These are phyloP conservation scores for Diarsia dahlii DNA, from an alignment of 2,888 invertebrate species.

Conservation along the genomic window DNA sequence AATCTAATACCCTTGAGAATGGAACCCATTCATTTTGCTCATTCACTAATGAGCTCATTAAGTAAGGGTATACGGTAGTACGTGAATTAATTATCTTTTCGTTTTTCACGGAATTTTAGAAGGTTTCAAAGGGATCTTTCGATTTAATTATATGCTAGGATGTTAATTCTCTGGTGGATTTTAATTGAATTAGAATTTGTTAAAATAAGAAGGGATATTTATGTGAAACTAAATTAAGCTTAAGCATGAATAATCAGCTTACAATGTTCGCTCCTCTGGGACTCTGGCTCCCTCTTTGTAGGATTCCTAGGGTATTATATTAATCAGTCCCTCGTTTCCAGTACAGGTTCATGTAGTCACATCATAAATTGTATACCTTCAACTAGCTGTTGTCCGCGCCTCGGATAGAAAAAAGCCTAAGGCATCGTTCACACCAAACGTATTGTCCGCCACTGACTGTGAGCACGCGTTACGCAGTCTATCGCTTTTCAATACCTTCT, in stretches of 20 bases:
- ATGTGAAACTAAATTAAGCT: not conserved
- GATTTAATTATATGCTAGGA: constrained; percentile 15
- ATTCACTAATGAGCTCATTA: constrained; percentile 55
- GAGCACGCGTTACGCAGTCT: too few relatives aligned
- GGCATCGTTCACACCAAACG: too few relatives aligned
- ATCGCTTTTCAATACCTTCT: too few relatives aligned
- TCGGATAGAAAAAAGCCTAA: not conserved
- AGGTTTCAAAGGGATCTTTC: constrained; percentile 13
- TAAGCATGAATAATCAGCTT: not conserved
- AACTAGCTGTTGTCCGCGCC: not conserved
- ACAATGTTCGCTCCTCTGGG: not conserved
- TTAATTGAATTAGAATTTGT: constrained; percentile 17
- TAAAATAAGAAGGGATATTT: not conserved
- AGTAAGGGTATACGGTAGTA: constrained; percentile 23
- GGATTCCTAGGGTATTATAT: not conserved
- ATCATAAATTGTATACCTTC: too few relatives aligned
- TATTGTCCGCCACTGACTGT: too few relatives aligned
- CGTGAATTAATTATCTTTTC: constrained; percentile 51
- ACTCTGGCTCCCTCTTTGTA: not conserved
- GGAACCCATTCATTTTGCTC: constrained; percentile 37
- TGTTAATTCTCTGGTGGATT: not conserved
- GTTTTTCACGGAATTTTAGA: constrained; percentile 19
- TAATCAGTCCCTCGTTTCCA: too few relatives aligned
- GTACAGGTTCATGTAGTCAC: not conserved
- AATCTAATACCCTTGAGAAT: constrained; percentile 31